phyloP scores from a whole-genome alignment of 2,888 invertebrate genomes.

The Papilio demoleus region DNA sequence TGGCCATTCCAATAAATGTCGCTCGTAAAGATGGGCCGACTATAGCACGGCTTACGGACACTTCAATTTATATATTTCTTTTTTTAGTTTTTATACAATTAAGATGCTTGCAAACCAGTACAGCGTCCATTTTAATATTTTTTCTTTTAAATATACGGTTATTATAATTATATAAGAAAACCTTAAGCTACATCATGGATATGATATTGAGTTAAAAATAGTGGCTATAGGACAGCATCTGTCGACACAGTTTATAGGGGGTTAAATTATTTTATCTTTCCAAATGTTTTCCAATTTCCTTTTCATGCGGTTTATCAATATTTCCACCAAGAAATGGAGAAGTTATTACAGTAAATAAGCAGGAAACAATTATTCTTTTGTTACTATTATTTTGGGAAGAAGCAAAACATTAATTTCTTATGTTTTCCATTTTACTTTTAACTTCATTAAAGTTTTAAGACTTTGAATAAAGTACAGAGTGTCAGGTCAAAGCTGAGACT shows the following conservation, averaged over 20 bases:
- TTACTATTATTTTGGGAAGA: neutral
- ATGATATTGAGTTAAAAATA: no score
- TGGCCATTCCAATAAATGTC: constrained; percentile 27
- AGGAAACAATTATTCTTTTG: neutral
- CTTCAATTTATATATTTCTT: constrained; percentile 11
- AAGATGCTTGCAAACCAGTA: neutral
- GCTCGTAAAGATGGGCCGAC: constrained; percentile 24
- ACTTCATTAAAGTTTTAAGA: constrained; percentile 5
- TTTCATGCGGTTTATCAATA: neutral
- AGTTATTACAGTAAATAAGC: neutral
- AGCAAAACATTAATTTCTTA: neutral
- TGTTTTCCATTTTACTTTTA: neutral
- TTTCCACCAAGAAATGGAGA: neutral
- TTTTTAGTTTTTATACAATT: neutral
- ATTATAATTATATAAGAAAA: neutral
- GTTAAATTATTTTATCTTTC: no score
- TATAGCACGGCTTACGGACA: neutral
- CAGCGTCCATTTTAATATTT: neutral
- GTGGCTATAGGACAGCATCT: no score
- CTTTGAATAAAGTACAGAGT: constrained; percentile 16
- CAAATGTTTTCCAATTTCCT: no score
- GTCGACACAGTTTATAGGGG: no score
- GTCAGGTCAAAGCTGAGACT: constrained; percentile 11
- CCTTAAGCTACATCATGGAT: neutral
- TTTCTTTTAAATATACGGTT: neutral